Base-by-base conservation (phyloP, 2,113 vertebrate genomes). In the Aix galericulata region DNA sequence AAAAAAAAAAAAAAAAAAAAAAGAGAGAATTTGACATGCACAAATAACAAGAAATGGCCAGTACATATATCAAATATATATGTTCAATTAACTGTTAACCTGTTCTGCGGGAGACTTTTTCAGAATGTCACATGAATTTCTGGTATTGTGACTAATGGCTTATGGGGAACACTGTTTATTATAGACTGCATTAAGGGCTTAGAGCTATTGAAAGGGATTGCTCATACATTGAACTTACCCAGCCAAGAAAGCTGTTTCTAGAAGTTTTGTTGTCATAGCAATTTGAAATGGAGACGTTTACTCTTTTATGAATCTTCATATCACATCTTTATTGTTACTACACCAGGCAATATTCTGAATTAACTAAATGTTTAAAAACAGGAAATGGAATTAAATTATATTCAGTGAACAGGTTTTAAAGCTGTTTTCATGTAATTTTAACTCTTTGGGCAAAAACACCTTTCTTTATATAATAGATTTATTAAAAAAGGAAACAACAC, bases 371-470 rank as follows among this genome's bases (percentile, higher is more conserved):
- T 97, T 97, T 97, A 95, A 97, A 97, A 96, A 93, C 88, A 82
- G 84, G 89, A 97, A 73, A 83, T 73, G 77, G 20, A 97, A 91
- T 95, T 95, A 87, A 97, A 13, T 97, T 97, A 95, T 97, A 91
- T 95, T 98, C 95, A 94, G 66, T 95, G 75, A 97, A 90, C 94
- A 97, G 86, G 94, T 98, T 98, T 98, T 97, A 96, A 97, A 97
- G 93, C 98, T 97, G 88, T 98, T 98, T 98, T 96, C 82, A 97
- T 96, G 97, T 97, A 97, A 97, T 98, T 98, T 98, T 97, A 97
- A 96, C 96, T 97, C 95, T 98, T 98, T 98, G 97, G 95, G 86
- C 96, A 96, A 97, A 97, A 94, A 96, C 89, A 74, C 89, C 74
- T 98, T 98, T 98, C 97, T 98, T 98, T 98, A 96, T 97, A 97